Base-by-base conservation (phyloP, 2,113 vertebrate species). In the Gymnorhina tibicen region DNA sequence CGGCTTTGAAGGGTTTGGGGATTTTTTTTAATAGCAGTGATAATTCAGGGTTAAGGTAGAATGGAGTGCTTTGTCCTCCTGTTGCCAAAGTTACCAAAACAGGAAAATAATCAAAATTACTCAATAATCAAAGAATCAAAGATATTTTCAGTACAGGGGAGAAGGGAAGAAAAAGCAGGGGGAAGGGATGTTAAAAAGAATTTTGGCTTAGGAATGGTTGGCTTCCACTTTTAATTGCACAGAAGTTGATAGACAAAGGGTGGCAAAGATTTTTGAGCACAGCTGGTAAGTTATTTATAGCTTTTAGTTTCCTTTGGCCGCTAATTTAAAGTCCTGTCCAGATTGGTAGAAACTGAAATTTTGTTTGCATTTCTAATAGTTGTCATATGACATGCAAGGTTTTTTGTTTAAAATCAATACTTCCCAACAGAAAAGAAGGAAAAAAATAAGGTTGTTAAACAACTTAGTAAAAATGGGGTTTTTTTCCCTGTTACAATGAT, bases 331-430 rank as follows among this genome's bases (percentile, higher is more conserved):
- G n/a, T 55, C 23, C 52, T 68, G 28, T 37, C 22, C 41, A 59
- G 35, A 59, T 68, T 7, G 7, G 14, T 41, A 58, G 28, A 55
- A 52, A 83, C 60, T 28, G 6, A 76, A 73, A 37, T 16, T 39
- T 67, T 23, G 1, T 24, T 72, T 75, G 47, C 37, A 28, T 86
- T 83, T 83, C 27, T 76, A 12, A 8, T 27, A 27, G 32, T 59
- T 85, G 22, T 12, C 16, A 6, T 23, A 30, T 32, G 30, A 68
- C n/a, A 28, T 4, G 1, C 3, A 5, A 66, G 21, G 4, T 0
- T 9, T 68, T 82, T 91, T 63, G 16, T 16, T 70, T 82, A 16
- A 84, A 74, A 17, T 30, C n/a, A 11, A n/a, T 39, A n/a, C 12
- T 89, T 89, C 17, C 19, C 28, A 67, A 39, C 5, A 88, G 20